Base-by-base conservation (phyloP, 2,888 invertebrate genomes). In the Myopa testacea region DNA sequence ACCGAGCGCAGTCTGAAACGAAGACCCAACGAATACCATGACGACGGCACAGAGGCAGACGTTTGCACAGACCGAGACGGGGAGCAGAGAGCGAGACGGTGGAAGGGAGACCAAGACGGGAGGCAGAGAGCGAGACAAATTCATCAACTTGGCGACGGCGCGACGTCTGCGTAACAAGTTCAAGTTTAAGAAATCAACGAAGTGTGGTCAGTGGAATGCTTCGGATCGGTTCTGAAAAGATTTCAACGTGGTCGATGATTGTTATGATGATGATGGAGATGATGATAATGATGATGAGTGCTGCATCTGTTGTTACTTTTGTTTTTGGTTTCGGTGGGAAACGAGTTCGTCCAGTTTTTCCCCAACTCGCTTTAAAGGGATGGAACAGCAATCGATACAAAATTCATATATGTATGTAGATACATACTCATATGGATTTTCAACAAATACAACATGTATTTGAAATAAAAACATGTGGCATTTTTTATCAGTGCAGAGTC, bases 341-440 rank as follows among this genome's bases (percentile, higher is more conserved):
- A 71, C 71, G 38, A 58, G 71, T 71, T 71, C 55, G 58, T 34
- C 71, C 37, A 38, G 71, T 71, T 71, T 55, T 70, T 70, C 70
- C 58, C 26, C 55, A 58, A 58, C 60, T 71, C 58, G n/a, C n/a
- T 71, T 71, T 71, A 58, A 50, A 69, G 50, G 45, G 55, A 69
- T 69, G 45, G 55, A 37, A 37, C 60, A 52, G 50, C 52, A 71
- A 19, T 16, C 19, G 16, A n/a, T 58, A 58, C 58, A 19, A 19
- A 58, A 58, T 6, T 58, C n/a, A 6, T 58, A 45, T 3, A n/a
- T n/a, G n/a, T n/a, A n/a, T n/a, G n/a, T 3, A 6, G 45, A 45
- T 3, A 45, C 45, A 45, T 45, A 45, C 45, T 26, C 26, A 26
- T 1, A 26, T 26, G 26, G 26, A 1, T 26, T 45, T 45, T 45